Percentiles rank a stretch among this genome's conserved stretches.
These are phyloP conservation scores for Lacanobia oleracea DNA, from an alignment of 2,888 invertebrate species.

Conservation along the genomic window DNA sequence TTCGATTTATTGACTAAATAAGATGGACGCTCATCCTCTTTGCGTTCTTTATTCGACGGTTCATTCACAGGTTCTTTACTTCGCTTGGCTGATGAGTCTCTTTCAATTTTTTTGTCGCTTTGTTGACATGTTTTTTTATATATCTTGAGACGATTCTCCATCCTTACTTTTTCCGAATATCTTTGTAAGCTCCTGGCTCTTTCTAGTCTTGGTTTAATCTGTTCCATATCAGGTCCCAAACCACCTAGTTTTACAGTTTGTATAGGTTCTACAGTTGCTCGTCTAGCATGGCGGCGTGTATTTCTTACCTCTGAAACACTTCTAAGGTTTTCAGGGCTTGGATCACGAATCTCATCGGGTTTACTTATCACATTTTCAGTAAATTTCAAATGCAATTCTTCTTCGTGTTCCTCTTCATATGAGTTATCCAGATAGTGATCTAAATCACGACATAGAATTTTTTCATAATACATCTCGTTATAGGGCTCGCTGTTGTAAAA, in stretches of 20 bases:
- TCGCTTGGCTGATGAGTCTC: slow-evolving; percentile 62
- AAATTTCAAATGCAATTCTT: slow-evolving; percentile 67
- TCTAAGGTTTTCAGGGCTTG: slow-evolving; percentile 74
- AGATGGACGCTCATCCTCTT: slow-evolving; percentile 69
- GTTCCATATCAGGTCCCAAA: slow-evolving; percentile 85
- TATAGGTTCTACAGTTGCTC: slow-evolving; percentile 75
- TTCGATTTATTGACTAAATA: slow-evolving; percentile 81
- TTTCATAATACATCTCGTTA: slow-evolving; percentile 86
- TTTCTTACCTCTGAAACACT: slow-evolving; percentile 85
- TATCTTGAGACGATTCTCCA: slow-evolving; percentile 85
- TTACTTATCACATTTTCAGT: slow-evolving; percentile 68
- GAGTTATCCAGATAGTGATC: slow-evolving; percentile 77
- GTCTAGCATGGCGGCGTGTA: slow-evolving; percentile 72
- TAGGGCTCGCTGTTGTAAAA: slow-evolving; percentile 85
- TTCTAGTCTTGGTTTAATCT: slow-evolving; percentile 84
- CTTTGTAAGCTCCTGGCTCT: slow-evolving; percentile 87
- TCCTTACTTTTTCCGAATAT: slow-evolving; percentile 87
- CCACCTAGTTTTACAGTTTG: slow-evolving; percentile 83
- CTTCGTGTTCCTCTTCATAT: slow-evolving; percentile 78
- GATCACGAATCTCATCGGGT: slow-evolving; percentile 65
- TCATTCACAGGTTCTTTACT: slow-evolving; percentile 61
- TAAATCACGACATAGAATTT: slow-evolving; percentile 77
- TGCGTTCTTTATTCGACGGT: slow-evolving; percentile 47
- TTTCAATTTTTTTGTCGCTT: slow-evolving; percentile 72
- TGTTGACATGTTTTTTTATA: slow-evolving; percentile 83